Evolutionary conservation across 2,113 vertebrate species (phyloP), one percentile per base, ranked within the genome.

Genomic region (pig (Sus scrofa)): DNA sequence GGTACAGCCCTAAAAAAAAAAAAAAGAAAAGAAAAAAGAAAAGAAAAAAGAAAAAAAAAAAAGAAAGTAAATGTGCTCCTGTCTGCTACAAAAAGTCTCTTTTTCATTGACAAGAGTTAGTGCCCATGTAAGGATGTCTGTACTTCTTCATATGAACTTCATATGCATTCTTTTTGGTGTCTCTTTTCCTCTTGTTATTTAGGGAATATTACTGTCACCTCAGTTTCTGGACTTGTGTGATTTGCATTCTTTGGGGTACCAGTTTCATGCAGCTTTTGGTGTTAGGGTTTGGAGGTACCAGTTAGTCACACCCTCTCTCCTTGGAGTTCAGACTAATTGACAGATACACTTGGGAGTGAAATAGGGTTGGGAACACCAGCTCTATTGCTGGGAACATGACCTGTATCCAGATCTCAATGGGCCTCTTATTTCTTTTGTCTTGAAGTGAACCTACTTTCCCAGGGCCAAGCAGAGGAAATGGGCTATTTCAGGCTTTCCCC

Each of bases 311-410:
- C 7, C n/a, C 16, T 86, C 32, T 84, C 32, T 93, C 18, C 67
- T 81, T 93, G 73, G 81, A 77, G 50, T 92, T 71, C 30, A 94
- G 74, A 67, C 50, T 62, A 78, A 83, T 74, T 32, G 92, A 44
- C 94, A 93, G 91, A 10, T 73, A 83, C 12, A 63, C 8, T 0
- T 73, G 50, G 50, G 32, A 58, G 26, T 60, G 67, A 60, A 34
- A 13, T 16, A 70, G 68, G 39, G 10, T 11, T 32, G 44, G 77
- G 58, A 87, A 19, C 39, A 77, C 78, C 13, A 9, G 9, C 83
- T 91, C 11, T 74, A 14, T 75, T 67, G 20, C 22, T 83, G 65
- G 74, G 54, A 83, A 84, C 81, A 11, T 52, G 56, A n/a, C 73
- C 32, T 88, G 20, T 15, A 14, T 70, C 44, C 30, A 9, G 3